phyloP scores from a whole-genome alignment of 2,888 invertebrate genomes.

The Metallyticus violacea region DNA sequence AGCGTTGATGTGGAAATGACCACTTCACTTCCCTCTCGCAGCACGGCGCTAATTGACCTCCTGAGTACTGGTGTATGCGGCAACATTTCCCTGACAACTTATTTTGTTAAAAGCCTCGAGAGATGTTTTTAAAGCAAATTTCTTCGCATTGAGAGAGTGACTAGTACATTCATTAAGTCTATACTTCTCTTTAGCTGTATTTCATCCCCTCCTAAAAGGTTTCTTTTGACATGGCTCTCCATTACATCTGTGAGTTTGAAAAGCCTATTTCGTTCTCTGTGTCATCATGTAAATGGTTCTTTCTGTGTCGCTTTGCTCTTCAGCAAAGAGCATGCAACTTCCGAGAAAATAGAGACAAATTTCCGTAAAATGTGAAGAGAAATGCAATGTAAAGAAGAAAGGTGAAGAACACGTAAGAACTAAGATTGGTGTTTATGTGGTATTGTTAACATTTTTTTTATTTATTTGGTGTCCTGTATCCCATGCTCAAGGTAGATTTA shows the following conservation, averaged over 20 bases:
- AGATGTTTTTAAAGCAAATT: neutral
- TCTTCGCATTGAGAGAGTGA: neutral
- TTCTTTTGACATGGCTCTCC: neutral
- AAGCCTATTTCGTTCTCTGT: neutral
- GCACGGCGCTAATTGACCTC: neutral
- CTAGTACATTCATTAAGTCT: neutral
- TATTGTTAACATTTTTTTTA: too few relatives aligned
- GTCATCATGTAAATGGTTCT: neutral
- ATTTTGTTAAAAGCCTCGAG: neutral
- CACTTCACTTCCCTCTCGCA: neutral
- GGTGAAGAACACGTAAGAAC: too few relatives aligned
- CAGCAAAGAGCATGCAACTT: neutral
- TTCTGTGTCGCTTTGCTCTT: too few relatives aligned
- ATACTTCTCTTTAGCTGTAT: too few relatives aligned
- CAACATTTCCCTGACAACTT: neutral
- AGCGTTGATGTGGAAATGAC: neutral
- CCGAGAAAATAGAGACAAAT: neutral
- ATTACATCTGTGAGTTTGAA: neutral
- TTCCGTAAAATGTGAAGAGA: too few relatives aligned
- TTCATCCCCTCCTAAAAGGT: neutral
- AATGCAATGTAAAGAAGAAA: too few relatives aligned
- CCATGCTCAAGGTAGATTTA: too few relatives aligned
- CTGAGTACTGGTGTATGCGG: neutral
- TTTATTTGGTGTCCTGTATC: too few relatives aligned
- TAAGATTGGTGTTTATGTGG: too few relatives aligned